Evolutionary conservation across 2,113 vertebrate genomes (phyloP).

Genomic region (Solea solea): DNA sequence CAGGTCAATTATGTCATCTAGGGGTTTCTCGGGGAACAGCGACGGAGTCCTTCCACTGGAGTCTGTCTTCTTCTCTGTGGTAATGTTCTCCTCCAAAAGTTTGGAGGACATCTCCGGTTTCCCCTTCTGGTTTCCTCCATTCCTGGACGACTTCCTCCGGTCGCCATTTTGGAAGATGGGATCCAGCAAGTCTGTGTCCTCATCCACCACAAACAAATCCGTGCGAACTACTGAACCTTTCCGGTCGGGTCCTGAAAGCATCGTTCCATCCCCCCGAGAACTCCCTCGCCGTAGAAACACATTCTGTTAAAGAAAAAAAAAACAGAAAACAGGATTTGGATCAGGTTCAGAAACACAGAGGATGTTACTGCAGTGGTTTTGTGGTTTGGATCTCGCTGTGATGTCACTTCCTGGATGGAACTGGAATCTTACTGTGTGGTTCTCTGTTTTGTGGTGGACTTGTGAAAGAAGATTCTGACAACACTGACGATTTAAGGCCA

Average conservation of each 20-base stretch:
- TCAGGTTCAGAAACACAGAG: neutral
- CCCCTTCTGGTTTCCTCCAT: conserved; percentile 63
- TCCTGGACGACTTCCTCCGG: conserved; percentile 50
- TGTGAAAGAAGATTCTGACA: neutral
- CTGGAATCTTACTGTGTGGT: conserved; percentile 1
- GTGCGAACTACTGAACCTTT: conserved; percentile 62
- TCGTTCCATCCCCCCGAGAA: conserved; percentile 73
- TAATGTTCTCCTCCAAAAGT: conserved; percentile 81
- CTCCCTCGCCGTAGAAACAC: conserved; percentile 39
- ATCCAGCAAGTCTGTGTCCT: conserved; percentile 79
- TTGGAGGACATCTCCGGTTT: conserved; percentile 77
- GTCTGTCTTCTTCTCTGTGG: conserved; percentile 74
- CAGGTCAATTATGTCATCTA: conserved; percentile 64
- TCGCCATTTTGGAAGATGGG: conserved; percentile 61
- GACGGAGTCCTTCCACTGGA: neutral
- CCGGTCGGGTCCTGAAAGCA: conserved; percentile 59
- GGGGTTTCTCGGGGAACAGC: conserved; percentile 66
- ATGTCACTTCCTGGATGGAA: neutral
- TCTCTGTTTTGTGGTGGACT: neutral
- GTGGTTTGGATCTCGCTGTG: conserved; percentile 1
- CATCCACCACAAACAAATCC: conserved; percentile 79
- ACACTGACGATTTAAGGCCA: neutral
- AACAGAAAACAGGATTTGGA: conserved; percentile 8
- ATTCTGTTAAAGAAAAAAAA: conserved; percentile 46
- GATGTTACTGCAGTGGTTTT: neutral